phyloP scores from a whole-genome alignment of 2,888 invertebrate genomes.

The Thymelicus sylvestris region DNA sequence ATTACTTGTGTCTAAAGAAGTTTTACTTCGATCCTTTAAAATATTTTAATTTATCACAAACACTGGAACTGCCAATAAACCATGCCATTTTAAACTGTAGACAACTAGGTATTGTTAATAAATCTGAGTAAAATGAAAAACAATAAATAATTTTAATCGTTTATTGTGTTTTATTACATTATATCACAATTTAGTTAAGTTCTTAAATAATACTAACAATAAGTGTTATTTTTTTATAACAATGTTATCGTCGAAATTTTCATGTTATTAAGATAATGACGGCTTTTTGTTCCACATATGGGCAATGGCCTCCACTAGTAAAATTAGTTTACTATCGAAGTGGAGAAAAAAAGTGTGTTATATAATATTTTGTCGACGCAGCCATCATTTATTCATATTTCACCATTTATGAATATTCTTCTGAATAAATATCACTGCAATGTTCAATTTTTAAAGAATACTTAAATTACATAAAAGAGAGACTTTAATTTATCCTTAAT shows the following conservation, averaged over 20 bases:
- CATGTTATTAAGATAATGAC: too few species aligned
- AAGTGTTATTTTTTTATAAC: not conserved
- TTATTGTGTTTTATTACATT: constrained; percentile 20
- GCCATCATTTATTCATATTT: too few species aligned
- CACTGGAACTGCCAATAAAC: constrained; percentile 1
- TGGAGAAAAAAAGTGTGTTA: too few species aligned
- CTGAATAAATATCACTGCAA: not conserved
- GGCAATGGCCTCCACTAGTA: too few species aligned
- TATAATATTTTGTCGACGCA: too few species aligned
- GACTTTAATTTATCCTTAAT: not conserved
- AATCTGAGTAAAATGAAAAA: not conserved
- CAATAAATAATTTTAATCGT: constrained; percentile 8
- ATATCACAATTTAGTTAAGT: constrained; percentile 17
- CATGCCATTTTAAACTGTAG: constrained; percentile 3
- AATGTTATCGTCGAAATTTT: not conserved
- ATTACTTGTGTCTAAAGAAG: too few species aligned
- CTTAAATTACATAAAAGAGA: not conserved
- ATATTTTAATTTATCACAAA: too few species aligned
- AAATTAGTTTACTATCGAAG: too few species aligned
- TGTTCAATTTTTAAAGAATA: not conserved
- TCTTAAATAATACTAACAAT: not conserved
- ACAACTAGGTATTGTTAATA: not conserved
- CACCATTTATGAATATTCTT: too few species aligned
- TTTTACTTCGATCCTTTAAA: too few species aligned
- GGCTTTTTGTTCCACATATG: too few species aligned